A percentile compares a stretch with the other conserved stretches of the same genome.
Conservation (phyloP, 2,888 invertebrate genomes). For the Chorisops tibialis region DNA sequence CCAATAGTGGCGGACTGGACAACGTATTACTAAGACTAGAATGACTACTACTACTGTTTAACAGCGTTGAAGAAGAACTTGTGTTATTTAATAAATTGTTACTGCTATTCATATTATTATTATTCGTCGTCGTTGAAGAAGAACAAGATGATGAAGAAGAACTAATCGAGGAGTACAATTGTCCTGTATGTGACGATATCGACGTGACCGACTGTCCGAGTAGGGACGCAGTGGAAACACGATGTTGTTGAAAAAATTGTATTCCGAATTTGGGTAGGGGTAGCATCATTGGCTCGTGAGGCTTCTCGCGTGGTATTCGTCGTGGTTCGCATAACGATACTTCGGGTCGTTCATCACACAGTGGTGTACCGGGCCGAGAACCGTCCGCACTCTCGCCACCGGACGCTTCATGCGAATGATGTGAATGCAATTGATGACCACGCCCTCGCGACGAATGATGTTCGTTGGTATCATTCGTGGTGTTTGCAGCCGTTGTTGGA, state of each 20-base stretch:
- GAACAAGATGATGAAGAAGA: conserved; percentile 28
- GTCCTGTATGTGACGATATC: conserved; percentile 37
- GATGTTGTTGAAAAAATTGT: conserved; percentile 57
- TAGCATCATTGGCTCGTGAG: conserved; percentile 71
- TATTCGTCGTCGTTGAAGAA: conserved; percentile 25
- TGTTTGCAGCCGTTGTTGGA: conserved; percentile 42
- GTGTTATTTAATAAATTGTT: conserved; percentile 35
- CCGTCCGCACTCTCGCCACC: conserved; percentile 64
- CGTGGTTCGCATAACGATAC: conserved; percentile 71
- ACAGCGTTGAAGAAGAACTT: conserved; percentile 37
- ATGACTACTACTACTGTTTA: conserved; percentile 42
- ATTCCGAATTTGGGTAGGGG: conserved; percentile 87
- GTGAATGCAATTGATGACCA: conserved; percentile 56
- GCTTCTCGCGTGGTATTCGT: conserved; percentile 62
- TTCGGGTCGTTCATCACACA: conserved; percentile 79
- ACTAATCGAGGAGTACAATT: conserved; percentile 32
- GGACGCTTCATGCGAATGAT: conserved; percentile 55
- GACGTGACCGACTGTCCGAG: conserved; percentile 31
- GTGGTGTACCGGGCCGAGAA: conserved; percentile 80
- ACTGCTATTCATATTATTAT: conserved; percentile 38
- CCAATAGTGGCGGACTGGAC: conserved; percentile 37
- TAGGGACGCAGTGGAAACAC: conserved; percentile 41
- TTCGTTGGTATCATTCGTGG: conserved; percentile 46
- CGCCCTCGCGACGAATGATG: conserved; percentile 52
- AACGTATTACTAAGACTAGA: conserved; percentile 50